Evolutionary conservation across 1,140 invertebrate species (phyloP).

Genomic region (Choristoneura fumiferana): DNA sequence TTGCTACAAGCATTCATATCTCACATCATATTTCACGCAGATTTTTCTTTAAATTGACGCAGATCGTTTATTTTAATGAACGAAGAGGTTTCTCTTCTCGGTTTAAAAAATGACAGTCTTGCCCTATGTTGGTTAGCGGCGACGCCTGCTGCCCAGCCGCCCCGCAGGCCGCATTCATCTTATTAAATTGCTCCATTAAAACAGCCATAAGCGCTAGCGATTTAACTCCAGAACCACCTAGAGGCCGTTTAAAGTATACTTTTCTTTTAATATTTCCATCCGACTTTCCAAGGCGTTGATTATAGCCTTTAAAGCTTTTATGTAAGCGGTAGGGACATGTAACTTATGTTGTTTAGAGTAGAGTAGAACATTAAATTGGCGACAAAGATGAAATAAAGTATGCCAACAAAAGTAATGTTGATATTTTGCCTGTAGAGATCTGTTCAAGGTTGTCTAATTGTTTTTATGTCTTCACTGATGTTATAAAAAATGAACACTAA

Average conservation of each 20-base stretch:
- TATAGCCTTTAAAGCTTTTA: not conserved
- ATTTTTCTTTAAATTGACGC: not conserved
- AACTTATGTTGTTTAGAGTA: too few species aligned
- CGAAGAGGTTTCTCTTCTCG: not conserved
- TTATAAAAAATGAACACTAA: too few species aligned
- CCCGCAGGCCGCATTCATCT: constrained; percentile 42
- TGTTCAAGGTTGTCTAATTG: too few species aligned
- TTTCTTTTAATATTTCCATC: constrained; percentile 17
- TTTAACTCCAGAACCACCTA: constrained; percentile 33
- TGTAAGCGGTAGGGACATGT: too few species aligned
- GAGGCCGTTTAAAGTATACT: constrained; percentile 15
- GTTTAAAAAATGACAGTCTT: constrained; percentile 7
- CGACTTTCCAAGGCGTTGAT: not conserved
- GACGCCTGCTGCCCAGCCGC: not conserved
- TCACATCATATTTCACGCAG: too few species aligned
- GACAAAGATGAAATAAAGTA: too few species aligned
- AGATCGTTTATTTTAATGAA: not conserved
- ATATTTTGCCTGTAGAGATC: too few species aligned
- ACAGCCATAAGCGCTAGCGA: constrained; percentile 44
- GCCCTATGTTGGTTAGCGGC: constrained; percentile 10
- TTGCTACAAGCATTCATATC: too few species aligned
- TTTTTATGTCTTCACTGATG: too few species aligned
- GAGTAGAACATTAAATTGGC: too few species aligned
- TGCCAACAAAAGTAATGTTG: too few species aligned
- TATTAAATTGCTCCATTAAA: constrained; percentile 56